phyloP scores from a whole-genome alignment of 64 coral and sea anemone genomes.

The Pocillopora verrucosa region DNA sequence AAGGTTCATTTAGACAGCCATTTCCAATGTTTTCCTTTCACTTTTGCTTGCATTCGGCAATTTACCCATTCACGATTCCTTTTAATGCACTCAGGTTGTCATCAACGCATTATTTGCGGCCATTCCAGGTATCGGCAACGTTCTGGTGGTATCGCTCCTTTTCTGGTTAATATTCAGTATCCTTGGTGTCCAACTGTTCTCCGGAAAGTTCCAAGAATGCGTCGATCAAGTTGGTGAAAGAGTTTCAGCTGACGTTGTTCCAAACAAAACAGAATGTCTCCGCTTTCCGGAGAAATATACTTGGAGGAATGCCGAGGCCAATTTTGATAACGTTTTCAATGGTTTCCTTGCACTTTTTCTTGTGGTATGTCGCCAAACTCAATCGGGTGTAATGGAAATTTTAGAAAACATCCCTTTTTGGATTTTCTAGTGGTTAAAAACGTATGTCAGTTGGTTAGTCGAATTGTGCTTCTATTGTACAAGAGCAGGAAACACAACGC shows the following conservation, averaged over 20 bases:
- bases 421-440: background rate
- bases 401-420: background rate
- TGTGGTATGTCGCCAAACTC: slow-evolving; percentile 49
- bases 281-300: slow-evolving; percentile 33
- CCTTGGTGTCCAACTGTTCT: slow-evolving; percentile 81
- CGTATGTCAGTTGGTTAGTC: too few relatives aligned
- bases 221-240: slow-evolving; percentile 52
- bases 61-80: background rate
- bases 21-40: background rate
- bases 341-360: slow-evolving; percentile 77
- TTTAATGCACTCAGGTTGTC: slow-evolving; percentile 64
- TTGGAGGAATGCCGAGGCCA: slow-evolving; percentile 69
- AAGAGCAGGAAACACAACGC: too few relatives aligned
- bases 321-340: slow-evolving; percentile 85
- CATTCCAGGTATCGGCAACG: slow-evolving; percentile 83
- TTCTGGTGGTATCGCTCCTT: slow-evolving; percentile 71
- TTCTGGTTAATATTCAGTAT: slow-evolving; percentile 95
- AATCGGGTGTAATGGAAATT: too few relatives aligned
- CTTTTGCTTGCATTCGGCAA: background rate
- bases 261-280: slow-evolving; percentile 60
- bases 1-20: too few relatives aligned
- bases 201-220: slow-evolving; percentile 68
- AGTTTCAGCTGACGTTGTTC: slow-evolving; percentile 34
- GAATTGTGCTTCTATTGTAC: too few relatives aligned
- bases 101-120: slow-evolving; percentile 83